Conservation (phyloP, 2,797 vertebrate species). For the Galaxias olidus region DNA sequence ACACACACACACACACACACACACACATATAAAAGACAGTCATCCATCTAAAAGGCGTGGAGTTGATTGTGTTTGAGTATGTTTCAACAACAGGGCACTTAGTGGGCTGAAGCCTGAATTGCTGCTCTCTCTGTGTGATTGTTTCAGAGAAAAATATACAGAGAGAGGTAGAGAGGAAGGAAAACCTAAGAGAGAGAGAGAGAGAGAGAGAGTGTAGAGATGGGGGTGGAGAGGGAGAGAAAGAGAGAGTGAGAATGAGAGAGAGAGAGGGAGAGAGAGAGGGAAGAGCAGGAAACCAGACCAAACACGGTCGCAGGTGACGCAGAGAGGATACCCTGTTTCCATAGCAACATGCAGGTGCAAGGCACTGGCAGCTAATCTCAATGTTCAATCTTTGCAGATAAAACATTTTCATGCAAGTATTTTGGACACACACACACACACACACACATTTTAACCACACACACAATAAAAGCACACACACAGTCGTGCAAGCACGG, state of each 20-base stretch:
- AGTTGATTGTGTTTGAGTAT: too few species aligned
- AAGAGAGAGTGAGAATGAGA: conserved; percentile 23
- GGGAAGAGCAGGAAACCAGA: conserved; percentile 60
- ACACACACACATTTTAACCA: neutral
- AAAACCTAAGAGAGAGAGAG: conserved; percentile 9
- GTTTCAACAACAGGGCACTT: neutral
- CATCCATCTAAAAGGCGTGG: too few species aligned
- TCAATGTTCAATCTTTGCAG: conserved; percentile 52
- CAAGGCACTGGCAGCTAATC: conserved; percentile 60
- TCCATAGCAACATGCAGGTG: conserved; percentile 82
- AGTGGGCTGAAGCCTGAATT: neutral
- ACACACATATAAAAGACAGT: too few species aligned
- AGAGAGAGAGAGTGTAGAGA: conserved; percentile 23
- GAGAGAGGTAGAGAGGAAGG: conserved; percentile 8
- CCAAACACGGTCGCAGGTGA: conserved; percentile 75
- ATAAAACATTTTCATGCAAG: conserved; percentile 61
- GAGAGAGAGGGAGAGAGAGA: neutral
- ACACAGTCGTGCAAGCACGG: too few species aligned
- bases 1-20: too few species aligned
- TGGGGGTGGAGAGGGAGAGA: neutral
- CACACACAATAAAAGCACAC: too few species aligned
- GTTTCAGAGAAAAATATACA: neutral
- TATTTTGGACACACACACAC: conserved; percentile 17
- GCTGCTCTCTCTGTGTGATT: neutral
- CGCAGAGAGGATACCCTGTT: conserved; percentile 78